Conservation (phyloP, 2,797 vertebrate genomes). For the Diplodus puntazzo region DNA sequence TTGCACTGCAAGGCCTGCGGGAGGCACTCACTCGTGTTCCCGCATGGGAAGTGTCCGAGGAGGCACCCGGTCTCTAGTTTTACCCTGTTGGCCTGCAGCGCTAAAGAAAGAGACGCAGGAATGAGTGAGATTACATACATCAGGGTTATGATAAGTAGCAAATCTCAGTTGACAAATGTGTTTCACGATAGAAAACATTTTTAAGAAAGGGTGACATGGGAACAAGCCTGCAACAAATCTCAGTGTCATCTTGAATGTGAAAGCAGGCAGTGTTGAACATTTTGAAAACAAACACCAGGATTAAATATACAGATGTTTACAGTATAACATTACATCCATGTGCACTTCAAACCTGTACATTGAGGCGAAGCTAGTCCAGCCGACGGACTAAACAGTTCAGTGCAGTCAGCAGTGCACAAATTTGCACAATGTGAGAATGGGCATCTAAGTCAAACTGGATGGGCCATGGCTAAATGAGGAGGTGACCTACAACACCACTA, state of each 20-base stretch:
- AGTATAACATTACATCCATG: no score
- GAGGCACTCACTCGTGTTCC: constrained; percentile 86
- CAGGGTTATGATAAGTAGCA: not conserved
- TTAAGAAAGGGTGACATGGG: not conserved
- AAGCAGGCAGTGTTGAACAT: not conserved
- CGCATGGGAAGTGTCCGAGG: constrained; percentile 88
- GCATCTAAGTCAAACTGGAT: no score
- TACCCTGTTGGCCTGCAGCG: constrained; percentile 57
- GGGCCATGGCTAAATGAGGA: no score
- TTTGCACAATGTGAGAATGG: no score
- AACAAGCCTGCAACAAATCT: not conserved
- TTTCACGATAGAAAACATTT: not conserved
- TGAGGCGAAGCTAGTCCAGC: no score
- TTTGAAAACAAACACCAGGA: not conserved
- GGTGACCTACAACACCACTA: no score
- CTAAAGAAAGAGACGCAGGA: constrained; percentile 16
- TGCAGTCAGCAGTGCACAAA: no score
- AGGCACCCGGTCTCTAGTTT: constrained; percentile 69
- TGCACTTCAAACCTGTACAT: no score
- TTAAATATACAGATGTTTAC: no score
- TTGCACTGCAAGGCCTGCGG: constrained; percentile 86
- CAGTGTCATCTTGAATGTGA: not conserved
- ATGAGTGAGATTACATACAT: not conserved
- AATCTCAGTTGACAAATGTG: not conserved
- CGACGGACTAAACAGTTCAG: no score